Conservation (phyloP, 2,113 vertebrate species). For the Corythornis cristatus region DNA sequence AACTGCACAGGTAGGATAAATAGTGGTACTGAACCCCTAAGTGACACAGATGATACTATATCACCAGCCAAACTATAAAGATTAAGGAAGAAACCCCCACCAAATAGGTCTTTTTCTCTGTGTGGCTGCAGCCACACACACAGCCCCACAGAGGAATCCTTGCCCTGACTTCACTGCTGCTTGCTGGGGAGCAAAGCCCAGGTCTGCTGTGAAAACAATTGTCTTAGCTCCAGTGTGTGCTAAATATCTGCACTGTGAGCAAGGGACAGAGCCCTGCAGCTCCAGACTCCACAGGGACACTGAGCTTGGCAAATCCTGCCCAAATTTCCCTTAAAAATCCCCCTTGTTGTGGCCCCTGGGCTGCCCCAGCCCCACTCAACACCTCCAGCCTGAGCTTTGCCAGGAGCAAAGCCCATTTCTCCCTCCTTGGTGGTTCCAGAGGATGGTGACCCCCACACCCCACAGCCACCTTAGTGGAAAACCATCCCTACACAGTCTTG, state of each 20-base stretch:
- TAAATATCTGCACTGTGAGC: not conserved
- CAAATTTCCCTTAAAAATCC: not conserved
- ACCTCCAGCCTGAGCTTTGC: not conserved
- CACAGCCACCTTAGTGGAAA: not conserved
- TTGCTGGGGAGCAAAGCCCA: not conserved
- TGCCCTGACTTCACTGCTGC: rapidly evolving
- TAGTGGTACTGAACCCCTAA: no score
- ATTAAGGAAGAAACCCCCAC: not conserved
- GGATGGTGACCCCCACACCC: rapidly evolving
- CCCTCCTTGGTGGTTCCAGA: rapidly evolving
- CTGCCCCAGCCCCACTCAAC: rapidly evolving
- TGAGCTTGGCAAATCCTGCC: not conserved
- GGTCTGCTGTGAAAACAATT: not conserved
- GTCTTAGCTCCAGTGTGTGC: not conserved
- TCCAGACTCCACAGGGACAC: not conserved
- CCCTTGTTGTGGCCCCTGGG: rapidly evolving
- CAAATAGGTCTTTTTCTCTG: not conserved
- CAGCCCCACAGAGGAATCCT: not conserved
- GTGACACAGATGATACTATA: not conserved
- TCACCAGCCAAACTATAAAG: not conserved
- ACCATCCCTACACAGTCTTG: not conserved
- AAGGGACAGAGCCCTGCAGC: not conserved
- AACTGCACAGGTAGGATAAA: rapidly evolving
- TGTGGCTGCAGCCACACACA: not conserved
- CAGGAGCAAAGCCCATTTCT: rapidly evolving